A percentile compares a stretch with the other conserved stretches of the same genome.
phyloP scores from a whole-genome alignment of 35 echinoderm and acorn worm species.

The Antedon bifida region DNA sequence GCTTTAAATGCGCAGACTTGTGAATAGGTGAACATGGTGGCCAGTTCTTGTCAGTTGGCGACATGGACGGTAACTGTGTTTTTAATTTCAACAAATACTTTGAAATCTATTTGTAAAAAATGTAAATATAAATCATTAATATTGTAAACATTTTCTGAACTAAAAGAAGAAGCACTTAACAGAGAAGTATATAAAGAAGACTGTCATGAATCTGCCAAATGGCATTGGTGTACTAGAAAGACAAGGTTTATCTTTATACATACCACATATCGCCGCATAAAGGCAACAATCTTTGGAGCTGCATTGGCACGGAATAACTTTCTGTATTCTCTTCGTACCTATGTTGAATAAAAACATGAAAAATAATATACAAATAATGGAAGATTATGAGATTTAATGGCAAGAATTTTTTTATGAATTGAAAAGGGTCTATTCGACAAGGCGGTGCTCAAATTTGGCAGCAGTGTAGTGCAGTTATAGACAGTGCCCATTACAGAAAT shows the following conservation, averaged over 20 bases:
- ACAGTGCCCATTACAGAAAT: too few species aligned
- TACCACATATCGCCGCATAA: slow-evolving; percentile 58
- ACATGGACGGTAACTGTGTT: slow-evolving; percentile 80
- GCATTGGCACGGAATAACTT: slow-evolving; percentile 81
- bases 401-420: not conserved
- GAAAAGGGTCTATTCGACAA: too few species aligned
- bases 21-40: slow-evolving; percentile 61
- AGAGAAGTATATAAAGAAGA: too few species aligned
- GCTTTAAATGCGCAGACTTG: slow-evolving; percentile 52
- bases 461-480: too few species aligned
- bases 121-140: too few species aligned
- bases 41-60: slow-evolving; percentile 60
- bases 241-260: not conserved
- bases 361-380: not conserved
- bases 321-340: slow-evolving; percentile 78
- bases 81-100: slow-evolving; percentile 65
- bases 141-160: too few species aligned
- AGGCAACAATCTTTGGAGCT: slow-evolving; percentile 66
- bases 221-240: not conserved
- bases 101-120: slow-evolving; percentile 38
- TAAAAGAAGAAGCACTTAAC: too few species aligned
- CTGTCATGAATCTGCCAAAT: not conserved
- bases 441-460: too few species aligned
- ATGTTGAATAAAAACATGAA: slow-evolving; percentile 4
- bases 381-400: not conserved